Evolutionary conservation across 1,140 invertebrate genomes (phyloP).

Genomic region (Saccostrea echinata): DNA sequence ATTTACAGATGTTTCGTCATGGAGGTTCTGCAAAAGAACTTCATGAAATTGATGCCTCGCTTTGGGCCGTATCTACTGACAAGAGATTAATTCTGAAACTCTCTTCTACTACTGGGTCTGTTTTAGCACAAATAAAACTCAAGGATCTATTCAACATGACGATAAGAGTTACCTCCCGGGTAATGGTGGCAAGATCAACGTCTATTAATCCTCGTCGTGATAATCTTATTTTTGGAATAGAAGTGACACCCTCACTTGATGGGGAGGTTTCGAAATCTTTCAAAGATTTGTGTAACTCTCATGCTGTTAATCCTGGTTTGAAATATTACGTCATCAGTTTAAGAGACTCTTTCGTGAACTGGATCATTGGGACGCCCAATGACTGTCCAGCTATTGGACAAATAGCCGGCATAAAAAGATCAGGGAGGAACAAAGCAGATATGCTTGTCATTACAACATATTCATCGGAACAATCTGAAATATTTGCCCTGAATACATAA

Average conservation of each 20-base stretch:
- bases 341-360: not conserved
- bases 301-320: not conserved
- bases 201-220: not conserved
- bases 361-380: not conserved
- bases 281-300: not conserved
- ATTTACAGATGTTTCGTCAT: not conserved
- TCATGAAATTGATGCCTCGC: not conserved
- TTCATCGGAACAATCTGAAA: not conserved
- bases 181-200: constrained; percentile 14
- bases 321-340: not conserved
- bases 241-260: not conserved
- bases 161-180: not conserved
- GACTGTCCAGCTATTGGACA: not conserved
- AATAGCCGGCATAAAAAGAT: not conserved
- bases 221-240: constrained; percentile 18
- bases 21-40: not conserved
- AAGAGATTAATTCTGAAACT: not conserved
- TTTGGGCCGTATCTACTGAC: not conserved
- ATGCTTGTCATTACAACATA: not conserved
- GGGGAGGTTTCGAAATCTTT: not conserved
- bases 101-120: not conserved
- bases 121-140: not conserved
- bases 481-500: constrained; percentile 1
- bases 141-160: not conserved
- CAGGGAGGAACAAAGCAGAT: not conserved